Percentiles rank a stretch among this genome's conserved stretches.
Conservation (phyloP, 2,797 vertebrate species). For the Pogonophryne albipinna region DNA sequence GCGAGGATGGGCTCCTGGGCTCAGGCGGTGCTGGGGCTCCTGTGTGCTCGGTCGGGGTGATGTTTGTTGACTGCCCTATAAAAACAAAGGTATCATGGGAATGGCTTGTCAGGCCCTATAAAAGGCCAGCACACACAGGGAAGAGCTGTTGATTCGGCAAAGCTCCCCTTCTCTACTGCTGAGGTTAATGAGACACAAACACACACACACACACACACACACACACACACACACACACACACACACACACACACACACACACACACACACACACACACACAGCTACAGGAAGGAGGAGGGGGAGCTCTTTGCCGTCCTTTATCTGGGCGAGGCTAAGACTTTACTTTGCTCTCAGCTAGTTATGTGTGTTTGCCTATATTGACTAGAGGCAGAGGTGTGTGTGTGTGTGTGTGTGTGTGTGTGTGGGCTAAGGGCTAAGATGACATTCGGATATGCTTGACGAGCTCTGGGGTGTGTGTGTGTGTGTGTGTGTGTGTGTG, state of each 20-base stretch:
- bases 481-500: conserved; percentile 4
- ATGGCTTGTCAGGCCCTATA: conserved; percentile 77
- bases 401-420: conserved; percentile 14
- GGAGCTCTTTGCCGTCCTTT: conserved; percentile 8
- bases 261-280: conserved; percentile 5
- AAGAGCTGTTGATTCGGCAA: conserved; percentile 68
- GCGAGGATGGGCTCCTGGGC: not conserved
- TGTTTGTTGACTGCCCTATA: conserved; percentile 63
- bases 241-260: conserved; percentile 13
- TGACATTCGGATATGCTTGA: too few species aligned
- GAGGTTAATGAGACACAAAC: conserved; percentile 56
- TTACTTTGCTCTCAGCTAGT: conserved; percentile 32
- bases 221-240: conserved; percentile 12
- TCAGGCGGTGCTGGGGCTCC: conserved; percentile 17
- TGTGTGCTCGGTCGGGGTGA: conserved; percentile 27
- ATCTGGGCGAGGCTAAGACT: conserved; percentile 19
- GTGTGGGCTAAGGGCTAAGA: too few species aligned
- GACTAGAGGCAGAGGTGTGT: conserved; percentile 34
- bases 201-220: conserved; percentile 13
- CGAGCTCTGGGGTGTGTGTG: too few species aligned
- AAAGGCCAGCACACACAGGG: conserved; percentile 66
- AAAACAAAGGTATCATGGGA: conserved; percentile 71
- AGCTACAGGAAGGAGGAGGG: conserved; percentile 8
- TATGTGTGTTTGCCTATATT: conserved; percentile 45
- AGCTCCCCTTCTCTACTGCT: conserved; percentile 49